Evolutionary conservation across 1,140 invertebrate genomes (phyloP).

Genomic region (Euwallacea similis): DNA sequence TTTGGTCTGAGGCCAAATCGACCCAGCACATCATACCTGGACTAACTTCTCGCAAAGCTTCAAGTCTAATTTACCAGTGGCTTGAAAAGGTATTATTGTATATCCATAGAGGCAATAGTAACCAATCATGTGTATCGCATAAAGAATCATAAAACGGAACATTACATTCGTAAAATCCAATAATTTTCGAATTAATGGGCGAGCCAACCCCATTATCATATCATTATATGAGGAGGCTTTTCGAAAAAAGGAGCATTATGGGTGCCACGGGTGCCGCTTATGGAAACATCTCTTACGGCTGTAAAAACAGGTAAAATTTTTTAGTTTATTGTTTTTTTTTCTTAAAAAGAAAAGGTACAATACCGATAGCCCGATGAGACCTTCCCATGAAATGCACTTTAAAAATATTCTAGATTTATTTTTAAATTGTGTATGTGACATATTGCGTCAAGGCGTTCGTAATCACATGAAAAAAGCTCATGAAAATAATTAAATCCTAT

Average conservation of each 20-base stretch:
- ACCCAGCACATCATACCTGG: too few species aligned
- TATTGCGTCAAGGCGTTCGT: slow-evolving; percentile 5
- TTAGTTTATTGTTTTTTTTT: neutral
- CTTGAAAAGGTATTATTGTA: slow-evolving; percentile 18
- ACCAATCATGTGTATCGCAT: slow-evolving; percentile 55
- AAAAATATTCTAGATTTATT: neutral
- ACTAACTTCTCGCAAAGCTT: neutral
- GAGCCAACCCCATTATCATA: slow-evolving; percentile 51
- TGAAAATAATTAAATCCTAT: slow-evolving; percentile 27
- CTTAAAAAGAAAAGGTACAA: neutral
- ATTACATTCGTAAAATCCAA: slow-evolving; percentile 52
- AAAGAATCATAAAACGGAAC: slow-evolving; percentile 54
- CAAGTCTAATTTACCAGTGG: slow-evolving; percentile 16
- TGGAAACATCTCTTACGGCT: slow-evolving; percentile 23
- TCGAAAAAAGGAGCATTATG: slow-evolving; percentile 40
- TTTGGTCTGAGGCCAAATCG: slow-evolving; percentile 1
- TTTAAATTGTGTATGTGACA: neutral
- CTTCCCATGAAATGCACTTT: neutral
- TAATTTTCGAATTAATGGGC: slow-evolving; percentile 52
- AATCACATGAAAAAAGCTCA: neutral
- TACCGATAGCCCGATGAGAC: neutral
- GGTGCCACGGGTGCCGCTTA: slow-evolving; percentile 19
- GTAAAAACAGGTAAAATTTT: slow-evolving; percentile 37
- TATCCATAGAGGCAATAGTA: slow-evolving; percentile 47
- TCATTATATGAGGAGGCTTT: slow-evolving; percentile 45